Percentiles rank a stretch among this genome's conserved stretches.
Conservation (phyloP, 2,888 invertebrate species). For the Athalia circularis region DNA sequence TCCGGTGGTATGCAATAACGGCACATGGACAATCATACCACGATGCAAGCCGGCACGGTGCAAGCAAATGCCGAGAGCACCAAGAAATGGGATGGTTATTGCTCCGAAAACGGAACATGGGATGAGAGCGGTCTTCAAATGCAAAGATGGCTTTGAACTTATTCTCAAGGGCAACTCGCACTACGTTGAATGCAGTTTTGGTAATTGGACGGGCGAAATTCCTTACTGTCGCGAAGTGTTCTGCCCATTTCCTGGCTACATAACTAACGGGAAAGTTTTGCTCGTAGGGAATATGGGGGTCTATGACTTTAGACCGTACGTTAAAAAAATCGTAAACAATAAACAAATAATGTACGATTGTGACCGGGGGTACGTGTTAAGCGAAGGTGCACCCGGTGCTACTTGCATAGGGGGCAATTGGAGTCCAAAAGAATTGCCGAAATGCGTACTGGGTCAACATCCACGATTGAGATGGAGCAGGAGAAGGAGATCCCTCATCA, state of each 20-base stretch:
- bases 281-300: conserved; percentile 96
- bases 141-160: conserved; percentile 93
- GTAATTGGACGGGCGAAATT: conserved; percentile 93
- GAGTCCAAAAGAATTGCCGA: conserved; percentile 92
- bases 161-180: conserved; percentile 82
- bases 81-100: conserved; percentile 96
- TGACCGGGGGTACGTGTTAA: conserved; percentile 91
- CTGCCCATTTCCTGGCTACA: conserved; percentile 94
- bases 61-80: conserved; percentile 87
- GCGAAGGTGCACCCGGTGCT: conserved; percentile 93
- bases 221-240: conserved; percentile 90
- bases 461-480: conserved; percentile 90
- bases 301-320: conserved; percentile 96
- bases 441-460: conserved; percentile 91
- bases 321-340: conserved; percentile 91
- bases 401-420: conserved; percentile 96
- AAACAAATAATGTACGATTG: conserved; percentile 98
- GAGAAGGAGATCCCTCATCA: conserved; percentile 76
- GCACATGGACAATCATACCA: conserved; percentile 96
- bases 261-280: conserved; percentile 92
- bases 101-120: conserved; percentile 98
- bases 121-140: conserved; percentile 94
- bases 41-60: conserved; percentile 90
- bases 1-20: conserved; percentile 92
- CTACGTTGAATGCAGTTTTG: conserved; percentile 92